These are phyloP conservation scores for Dendrophyllia cribrosa DNA, from an alignment of 64 coral and sea anemone species.

Conservation along the genomic window DNA sequence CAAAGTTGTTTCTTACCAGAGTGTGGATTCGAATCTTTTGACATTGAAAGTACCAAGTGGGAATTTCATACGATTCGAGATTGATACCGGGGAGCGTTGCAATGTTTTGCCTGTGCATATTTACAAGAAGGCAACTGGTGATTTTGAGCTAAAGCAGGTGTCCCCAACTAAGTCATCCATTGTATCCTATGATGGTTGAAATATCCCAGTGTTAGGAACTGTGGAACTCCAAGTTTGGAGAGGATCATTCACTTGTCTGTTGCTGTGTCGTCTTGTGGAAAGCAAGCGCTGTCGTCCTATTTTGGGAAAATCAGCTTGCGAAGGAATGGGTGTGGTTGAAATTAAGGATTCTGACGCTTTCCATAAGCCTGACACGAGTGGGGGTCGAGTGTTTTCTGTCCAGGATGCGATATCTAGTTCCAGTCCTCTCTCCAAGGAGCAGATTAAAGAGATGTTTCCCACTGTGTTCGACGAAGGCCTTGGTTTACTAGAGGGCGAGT, in stretches of 20 bases:
- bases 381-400: conserved; percentile 4
- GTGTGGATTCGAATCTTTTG: not conserved
- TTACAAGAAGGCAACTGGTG: conserved; percentile 6
- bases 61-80: not conserved
- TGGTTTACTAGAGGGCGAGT: not conserved
- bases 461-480: not conserved
- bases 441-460: not conserved
- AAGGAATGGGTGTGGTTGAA: conserved; percentile 18
- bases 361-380: not conserved
- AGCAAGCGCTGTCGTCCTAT: not conserved
- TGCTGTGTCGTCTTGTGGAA: not conserved
- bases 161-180: not conserved
- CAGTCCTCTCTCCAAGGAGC: not conserved
- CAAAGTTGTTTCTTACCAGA: not conserved
- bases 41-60: not conserved
- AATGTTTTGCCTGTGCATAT: conserved; percentile 21
- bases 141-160: not conserved
- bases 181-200: not conserved
- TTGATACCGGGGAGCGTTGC: not conserved
- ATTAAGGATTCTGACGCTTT: conserved; percentile 13
- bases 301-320: not conserved
- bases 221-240: not conserved
- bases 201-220: not conserved
- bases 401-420: not conserved
- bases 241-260: not conserved